Evolutionary conservation across 1,140 invertebrate genomes (phyloP).

Genomic region (Pectinophora gossypiella): DNA sequence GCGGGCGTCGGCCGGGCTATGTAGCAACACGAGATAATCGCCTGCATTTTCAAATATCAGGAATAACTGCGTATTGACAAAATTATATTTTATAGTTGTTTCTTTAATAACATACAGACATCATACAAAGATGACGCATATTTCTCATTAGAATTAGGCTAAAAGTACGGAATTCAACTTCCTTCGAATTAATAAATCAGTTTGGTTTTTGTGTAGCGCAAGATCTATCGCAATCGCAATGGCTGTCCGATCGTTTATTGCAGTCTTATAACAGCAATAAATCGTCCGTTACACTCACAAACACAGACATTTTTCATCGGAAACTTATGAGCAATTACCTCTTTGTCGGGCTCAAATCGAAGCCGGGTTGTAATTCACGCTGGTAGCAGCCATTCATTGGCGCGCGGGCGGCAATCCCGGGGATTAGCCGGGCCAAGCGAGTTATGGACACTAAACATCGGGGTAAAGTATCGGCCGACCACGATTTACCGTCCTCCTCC

Average conservation of each 20-base stretch:
- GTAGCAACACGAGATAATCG: no score
- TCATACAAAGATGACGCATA: no score
- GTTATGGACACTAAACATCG: neutral
- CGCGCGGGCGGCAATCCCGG: neutral
- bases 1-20: no score
- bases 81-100: no score
- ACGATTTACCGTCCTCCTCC: neutral
- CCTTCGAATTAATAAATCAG: no score
- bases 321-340: neutral
- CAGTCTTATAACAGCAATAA: neutral
- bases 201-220: no score
- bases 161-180: no score
- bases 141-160: no score
- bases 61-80: no score
- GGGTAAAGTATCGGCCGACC: neutral
- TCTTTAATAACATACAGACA: no score
- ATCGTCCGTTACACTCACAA: neutral
- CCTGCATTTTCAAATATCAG: no score
- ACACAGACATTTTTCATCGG: neutral
- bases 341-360: neutral
- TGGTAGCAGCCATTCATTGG: neutral
- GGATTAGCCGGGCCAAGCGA: neutral
- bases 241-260: neutral
- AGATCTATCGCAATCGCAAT: no score
- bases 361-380: neutral